These are phyloP conservation scores for Volucella zonaria DNA, from an alignment of 2,888 invertebrate genomes.

Conservation along the genomic window DNA sequence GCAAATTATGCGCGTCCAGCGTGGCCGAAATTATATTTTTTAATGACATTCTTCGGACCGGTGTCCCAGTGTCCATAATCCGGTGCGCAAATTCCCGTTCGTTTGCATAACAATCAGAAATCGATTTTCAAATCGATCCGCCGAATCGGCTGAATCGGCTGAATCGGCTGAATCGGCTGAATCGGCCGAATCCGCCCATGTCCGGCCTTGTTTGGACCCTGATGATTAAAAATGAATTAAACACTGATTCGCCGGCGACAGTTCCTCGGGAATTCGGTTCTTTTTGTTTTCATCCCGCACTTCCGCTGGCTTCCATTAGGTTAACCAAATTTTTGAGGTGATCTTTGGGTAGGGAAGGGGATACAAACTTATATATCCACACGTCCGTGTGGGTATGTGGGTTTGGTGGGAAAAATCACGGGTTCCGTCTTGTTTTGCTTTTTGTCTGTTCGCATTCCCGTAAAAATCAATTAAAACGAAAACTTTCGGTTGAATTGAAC, in stretches of 20 bases:
- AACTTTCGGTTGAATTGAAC: slow-evolving; percentile 57
- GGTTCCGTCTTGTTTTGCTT: neutral
- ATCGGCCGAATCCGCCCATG: neutral
- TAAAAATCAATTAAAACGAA: slow-evolving; percentile 69
- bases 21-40: slow-evolving; percentile 53
- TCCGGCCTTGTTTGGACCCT: slow-evolving; percentile 28
- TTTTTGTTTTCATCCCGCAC: neutral
- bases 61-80: neutral
- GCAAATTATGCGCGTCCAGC: slow-evolving; percentile 48
- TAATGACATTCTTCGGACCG: slow-evolving; percentile 41
- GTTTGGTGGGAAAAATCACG: neutral
- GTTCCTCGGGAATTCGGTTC: neutral
- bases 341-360: slow-evolving; percentile 3
- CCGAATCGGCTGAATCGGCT: neutral
- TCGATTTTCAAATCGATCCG: slow-evolving; percentile 55
- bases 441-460: slow-evolving; percentile 35
- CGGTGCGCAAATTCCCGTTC: slow-evolving; percentile 21
- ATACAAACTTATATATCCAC: too few relatives aligned
- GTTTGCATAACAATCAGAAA: slow-evolving; percentile 43
- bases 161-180: too few relatives aligned
- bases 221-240: slow-evolving; percentile 69
- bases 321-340: slow-evolving; percentile 56
- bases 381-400: neutral
- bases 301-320: slow-evolving; percentile 51
- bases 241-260: neutral